These are phyloP conservation scores for Cercocebus atys DNA, from an alignment of 2,113 vertebrate genomes.

Conservation along the genomic window DNA sequence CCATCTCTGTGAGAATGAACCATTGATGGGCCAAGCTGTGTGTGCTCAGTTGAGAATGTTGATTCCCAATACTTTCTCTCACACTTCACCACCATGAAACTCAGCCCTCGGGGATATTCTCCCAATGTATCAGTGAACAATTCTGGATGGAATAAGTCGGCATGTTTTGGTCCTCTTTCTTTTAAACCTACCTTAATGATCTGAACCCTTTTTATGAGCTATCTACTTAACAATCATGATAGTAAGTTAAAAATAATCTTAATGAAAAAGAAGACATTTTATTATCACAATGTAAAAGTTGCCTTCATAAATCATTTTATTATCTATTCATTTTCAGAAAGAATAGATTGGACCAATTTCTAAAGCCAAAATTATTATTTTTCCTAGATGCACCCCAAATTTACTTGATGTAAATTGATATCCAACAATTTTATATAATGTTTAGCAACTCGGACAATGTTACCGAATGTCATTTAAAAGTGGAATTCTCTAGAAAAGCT, in stretches of 20 bases:
- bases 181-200: not conserved
- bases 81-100: not conserved
- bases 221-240: not conserved
- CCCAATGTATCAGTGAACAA: not conserved
- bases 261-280: constrained; percentile 17
- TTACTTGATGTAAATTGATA: not conserved
- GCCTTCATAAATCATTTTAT: not conserved
- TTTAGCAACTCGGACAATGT: not conserved
- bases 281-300: not conserved
- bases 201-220: not conserved
- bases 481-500: constrained; percentile 3
- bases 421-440: not conserved
- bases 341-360: not conserved
- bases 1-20: not conserved
- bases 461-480: not conserved
- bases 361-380: constrained; percentile 31
- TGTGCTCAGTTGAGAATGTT: not conserved
- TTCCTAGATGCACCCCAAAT: not conserved
- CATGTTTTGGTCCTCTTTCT: not conserved
- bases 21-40: not conserved
- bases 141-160: not conserved
- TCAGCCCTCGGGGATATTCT: not conserved
- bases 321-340: constrained; percentile 21
- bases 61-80: not conserved
- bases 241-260: not conserved